Percentiles rank a stretch among this genome's conserved stretches.
These are phyloP conservation scores for Protosalanx chinensis DNA, from an alignment of 2,797 vertebrate genomes.

Conservation along the genomic window DNA sequence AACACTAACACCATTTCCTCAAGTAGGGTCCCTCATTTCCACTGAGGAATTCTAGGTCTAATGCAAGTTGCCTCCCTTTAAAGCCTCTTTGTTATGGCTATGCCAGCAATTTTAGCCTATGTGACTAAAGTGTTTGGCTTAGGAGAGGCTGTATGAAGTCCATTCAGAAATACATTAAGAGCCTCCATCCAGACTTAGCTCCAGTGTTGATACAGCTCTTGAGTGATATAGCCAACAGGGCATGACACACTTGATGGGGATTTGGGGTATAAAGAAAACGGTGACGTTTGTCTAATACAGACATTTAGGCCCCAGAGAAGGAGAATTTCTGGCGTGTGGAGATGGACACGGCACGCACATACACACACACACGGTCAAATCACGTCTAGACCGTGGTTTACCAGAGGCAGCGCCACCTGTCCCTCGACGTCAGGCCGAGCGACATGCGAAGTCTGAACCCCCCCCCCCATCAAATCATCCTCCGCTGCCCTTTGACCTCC, in stretches of 20 bases:
- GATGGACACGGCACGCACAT: neutral
- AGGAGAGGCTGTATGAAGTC: conserved; percentile 48
- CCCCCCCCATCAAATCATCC: neutral
- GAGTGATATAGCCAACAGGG: conserved; percentile 55
- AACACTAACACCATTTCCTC: conserved; percentile 57
- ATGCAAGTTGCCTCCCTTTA: conserved; percentile 60
- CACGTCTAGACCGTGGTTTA: conserved; percentile 9
- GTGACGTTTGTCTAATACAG: conserved; percentile 45
- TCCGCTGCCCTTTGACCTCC: neutral
- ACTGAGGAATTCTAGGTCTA: conserved; percentile 57
- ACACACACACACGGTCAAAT: neutral
- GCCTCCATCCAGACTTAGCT: conserved; percentile 52
- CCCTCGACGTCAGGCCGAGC: conserved; percentile 17
- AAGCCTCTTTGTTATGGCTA: conserved; percentile 71
- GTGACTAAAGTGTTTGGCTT: conserved; percentile 70
- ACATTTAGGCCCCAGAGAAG: conserved; percentile 24
- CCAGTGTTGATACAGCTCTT: conserved; percentile 58
- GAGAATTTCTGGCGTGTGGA: conserved; percentile 3
- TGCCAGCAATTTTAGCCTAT: conserved; percentile 59
- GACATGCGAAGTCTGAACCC: conserved; percentile 20
- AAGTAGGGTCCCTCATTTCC: conserved; percentile 51
- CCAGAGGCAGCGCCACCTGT: conserved; percentile 16
- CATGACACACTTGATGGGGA: conserved; percentile 58
- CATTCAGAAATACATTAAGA: conserved; percentile 59
- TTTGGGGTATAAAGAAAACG: conserved; percentile 55